Percentiles rank a stretch among this genome's conserved stretches.
Conservation (phyloP, 2,113 vertebrate genomes). For the Proterorhinus semilunaris region DNA sequence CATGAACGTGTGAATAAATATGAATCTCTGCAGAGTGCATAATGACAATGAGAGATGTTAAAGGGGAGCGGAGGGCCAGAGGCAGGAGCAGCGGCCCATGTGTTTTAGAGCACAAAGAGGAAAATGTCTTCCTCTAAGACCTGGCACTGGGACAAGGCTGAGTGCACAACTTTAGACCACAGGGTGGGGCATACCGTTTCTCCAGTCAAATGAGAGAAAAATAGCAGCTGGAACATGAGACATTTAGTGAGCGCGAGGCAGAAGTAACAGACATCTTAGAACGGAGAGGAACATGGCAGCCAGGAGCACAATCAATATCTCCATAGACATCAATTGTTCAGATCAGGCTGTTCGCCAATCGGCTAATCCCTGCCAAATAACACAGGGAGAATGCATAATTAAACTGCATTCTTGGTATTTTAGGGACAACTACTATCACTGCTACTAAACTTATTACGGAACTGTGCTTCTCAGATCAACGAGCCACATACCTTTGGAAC, state of each 20-base stretch:
- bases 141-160: slow-evolving; percentile 73
- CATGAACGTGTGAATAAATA: not conserved
- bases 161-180: slow-evolving; percentile 74
- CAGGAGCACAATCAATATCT: slow-evolving; percentile 19
- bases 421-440: slow-evolving; percentile 1
- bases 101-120: slow-evolving; percentile 66
- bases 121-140: slow-evolving; percentile 75
- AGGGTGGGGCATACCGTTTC: slow-evolving; percentile 76
- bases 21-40: not conserved
- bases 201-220: slow-evolving; percentile 54
- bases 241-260: slow-evolving; percentile 42
- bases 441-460: slow-evolving; percentile 4
- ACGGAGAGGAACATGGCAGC: slow-evolving; percentile 36
- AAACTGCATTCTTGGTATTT: slow-evolving; percentile 25
- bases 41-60: not conserved
- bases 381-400: slow-evolving; percentile 10
- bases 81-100: slow-evolving; percentile 33
- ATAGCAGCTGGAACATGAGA: slow-evolving; percentile 45
- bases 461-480: not conserved
- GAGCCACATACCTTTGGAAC: not conserved
- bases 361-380: slow-evolving; percentile 3
- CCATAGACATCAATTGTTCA: not conserved
- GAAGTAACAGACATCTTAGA: slow-evolving; percentile 54
- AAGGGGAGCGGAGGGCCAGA: slow-evolving; percentile 8
- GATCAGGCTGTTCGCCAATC: not conserved